Evolutionary conservation across 2,113 vertebrate species (phyloP).

Genomic region (Hemichromis elongatus): DNA sequence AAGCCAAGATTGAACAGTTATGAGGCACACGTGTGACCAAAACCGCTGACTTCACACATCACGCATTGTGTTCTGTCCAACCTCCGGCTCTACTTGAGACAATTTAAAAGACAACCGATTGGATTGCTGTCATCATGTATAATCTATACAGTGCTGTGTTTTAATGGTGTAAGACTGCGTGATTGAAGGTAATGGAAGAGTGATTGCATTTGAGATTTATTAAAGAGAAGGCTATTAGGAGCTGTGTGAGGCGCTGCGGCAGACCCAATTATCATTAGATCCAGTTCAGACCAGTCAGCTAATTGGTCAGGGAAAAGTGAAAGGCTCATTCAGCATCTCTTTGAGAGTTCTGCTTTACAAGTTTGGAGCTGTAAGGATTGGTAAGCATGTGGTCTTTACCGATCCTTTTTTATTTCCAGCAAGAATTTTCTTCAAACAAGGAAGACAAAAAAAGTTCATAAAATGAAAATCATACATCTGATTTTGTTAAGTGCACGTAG

Average conservation of each 20-base stretch:
- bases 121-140: constrained; percentile 13
- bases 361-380: background rate
- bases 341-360: background rate
- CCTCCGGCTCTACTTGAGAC: background rate
- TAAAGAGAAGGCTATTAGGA: constrained; percentile 50
- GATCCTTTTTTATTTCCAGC: background rate
- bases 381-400: background rate
- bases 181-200: constrained; percentile 52
- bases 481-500: background rate
- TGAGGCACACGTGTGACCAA: background rate
- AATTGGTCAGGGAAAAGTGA: constrained; percentile 17
- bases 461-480: background rate
- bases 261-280: constrained; percentile 48
- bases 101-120: background rate
- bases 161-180: constrained; percentile 21
- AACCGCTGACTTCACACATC: constrained; percentile 34
- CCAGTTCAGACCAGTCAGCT: constrained; percentile 51
- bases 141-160: constrained; percentile 1
- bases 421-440: background rate
- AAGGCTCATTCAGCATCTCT: constrained; percentile 15
- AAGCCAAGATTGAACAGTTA: background rate
- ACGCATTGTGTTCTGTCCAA: background rate
- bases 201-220: constrained; percentile 50
- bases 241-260: constrained; percentile 18
- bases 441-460: background rate